These are phyloP conservation scores for Subanguina moxae DNA, from an alignment of 1,140 invertebrate genomes.

Conservation along the genomic window DNA sequence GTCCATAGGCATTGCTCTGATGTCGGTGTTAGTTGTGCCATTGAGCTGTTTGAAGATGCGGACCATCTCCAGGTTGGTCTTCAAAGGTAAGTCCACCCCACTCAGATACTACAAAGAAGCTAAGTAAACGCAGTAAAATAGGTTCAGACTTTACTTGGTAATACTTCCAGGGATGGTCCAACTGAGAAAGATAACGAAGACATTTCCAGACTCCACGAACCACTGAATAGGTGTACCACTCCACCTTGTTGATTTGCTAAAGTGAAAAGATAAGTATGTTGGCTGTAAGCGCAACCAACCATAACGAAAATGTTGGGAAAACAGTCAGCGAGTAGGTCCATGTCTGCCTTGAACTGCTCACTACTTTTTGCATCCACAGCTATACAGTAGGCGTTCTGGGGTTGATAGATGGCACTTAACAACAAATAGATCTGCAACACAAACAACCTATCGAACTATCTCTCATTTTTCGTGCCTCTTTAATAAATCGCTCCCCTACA, in stretches of 20 bases:
- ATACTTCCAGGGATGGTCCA: slow-evolving; percentile 46
- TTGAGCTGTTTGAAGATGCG: slow-evolving; percentile 14
- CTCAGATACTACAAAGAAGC: slow-evolving; percentile 36
- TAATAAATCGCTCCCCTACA: not conserved
- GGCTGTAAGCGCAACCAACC: slow-evolving; percentile 19
- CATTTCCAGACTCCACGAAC: slow-evolving; percentile 45
- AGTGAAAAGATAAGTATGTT: not conserved
- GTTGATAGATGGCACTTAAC: slow-evolving; percentile 47
- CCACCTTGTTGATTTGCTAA: slow-evolving; percentile 3
- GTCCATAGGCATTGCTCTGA: not conserved
- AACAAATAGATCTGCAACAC: slow-evolving; percentile 32
- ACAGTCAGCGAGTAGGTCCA: slow-evolving; percentile 37
- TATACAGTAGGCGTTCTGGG: slow-evolving; percentile 52
- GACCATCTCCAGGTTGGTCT: slow-evolving; percentile 53
- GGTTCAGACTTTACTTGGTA: slow-evolving; percentile 25
- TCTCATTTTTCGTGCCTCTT: too few species aligned
- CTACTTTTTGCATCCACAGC: slow-evolving; percentile 41
- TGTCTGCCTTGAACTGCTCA: slow-evolving; percentile 36
- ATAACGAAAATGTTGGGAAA: slow-evolving; percentile 51
- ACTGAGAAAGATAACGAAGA: slow-evolving; percentile 37
- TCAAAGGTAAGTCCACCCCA: slow-evolving; percentile 47
- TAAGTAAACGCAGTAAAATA: not conserved
- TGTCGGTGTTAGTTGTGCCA: slow-evolving; percentile 8
- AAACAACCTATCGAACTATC: too few species aligned
- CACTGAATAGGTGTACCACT: slow-evolving; percentile 38